These are phyloP conservation scores for Myotis lucifugus DNA, from an alignment of 2,113 vertebrate species.

Conservation along the genomic window DNA sequence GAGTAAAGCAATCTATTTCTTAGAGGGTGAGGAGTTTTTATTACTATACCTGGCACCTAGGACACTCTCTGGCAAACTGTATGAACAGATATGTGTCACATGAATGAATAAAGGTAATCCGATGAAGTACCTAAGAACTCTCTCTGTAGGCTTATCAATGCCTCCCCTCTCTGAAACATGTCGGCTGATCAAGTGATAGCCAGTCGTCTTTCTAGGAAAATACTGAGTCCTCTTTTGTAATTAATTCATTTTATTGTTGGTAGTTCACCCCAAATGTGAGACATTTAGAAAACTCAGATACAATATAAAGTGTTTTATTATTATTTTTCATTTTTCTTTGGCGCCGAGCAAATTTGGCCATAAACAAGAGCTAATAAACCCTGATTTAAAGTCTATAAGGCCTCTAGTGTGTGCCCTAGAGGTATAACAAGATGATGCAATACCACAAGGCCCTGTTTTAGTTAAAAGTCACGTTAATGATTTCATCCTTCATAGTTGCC, in stretches of 20 bases:
- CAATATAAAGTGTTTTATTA: conserved; percentile 11
- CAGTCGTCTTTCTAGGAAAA: conserved; percentile 9
- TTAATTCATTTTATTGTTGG: conserved; percentile 50
- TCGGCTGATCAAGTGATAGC: not conserved
- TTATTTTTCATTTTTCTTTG: conserved; percentile 64
- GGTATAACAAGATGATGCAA: conserved; percentile 55
- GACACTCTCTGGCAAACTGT: not conserved
- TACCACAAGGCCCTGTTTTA: conserved; percentile 72
- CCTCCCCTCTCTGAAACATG: not conserved
- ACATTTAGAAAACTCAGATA: conserved; percentile 41
- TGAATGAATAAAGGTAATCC: not conserved
- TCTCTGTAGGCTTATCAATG: not conserved
- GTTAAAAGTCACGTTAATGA: conserved; percentile 86
- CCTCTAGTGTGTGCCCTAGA: not conserved
- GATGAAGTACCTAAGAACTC: not conserved
- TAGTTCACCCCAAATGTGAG: conserved; percentile 39
- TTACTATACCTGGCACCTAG: not conserved
- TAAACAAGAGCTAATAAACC: conserved; percentile 65
- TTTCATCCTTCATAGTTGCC: conserved; percentile 86
- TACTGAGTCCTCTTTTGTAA: conserved; percentile 48
- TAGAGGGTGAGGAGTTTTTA: not conserved
- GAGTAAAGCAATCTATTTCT: not conserved
- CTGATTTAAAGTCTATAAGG: conserved; percentile 49
- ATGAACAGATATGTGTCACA: not conserved
- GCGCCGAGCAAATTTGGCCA: conserved; percentile 49